Percentiles rank a stretch among this genome's conserved stretches.
Conservation (phyloP, 2,797 vertebrate species). For the Diplodus puntazzo region DNA sequence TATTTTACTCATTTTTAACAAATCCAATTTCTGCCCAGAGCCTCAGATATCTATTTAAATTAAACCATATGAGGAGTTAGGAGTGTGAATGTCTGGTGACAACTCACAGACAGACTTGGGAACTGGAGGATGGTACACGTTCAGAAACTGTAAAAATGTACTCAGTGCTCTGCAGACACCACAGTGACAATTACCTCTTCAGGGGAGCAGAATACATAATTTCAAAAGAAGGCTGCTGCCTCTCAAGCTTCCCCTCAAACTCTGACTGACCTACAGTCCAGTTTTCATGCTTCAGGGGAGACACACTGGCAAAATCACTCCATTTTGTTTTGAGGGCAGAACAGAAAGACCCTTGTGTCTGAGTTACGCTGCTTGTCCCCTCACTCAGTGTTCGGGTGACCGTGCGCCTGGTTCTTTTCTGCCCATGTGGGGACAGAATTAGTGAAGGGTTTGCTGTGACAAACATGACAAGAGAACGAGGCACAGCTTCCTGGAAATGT, state of each 20-base stretch:
- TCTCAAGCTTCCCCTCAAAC: background rate
- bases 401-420: background rate
- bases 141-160: background rate
- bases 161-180: background rate
- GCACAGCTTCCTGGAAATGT: background rate
- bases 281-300: background rate
- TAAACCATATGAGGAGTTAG: no score
- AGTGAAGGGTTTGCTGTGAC: background rate
- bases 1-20: no score
- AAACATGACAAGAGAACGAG: background rate
- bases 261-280: background rate
- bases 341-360: slow-evolving; percentile 10
- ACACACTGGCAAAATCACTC: background rate
- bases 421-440: background rate
- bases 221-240: background rate
- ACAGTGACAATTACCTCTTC: background rate
- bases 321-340: background rate
- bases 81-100: no score
- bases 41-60: no score
- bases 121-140: no score
- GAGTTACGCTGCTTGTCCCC: background rate
- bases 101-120: no score
- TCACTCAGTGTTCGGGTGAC: background rate
- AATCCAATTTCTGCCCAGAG: no score
- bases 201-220: background rate